phyloP scores from a whole-genome alignment of 2,113 vertebrate species.

The Galemys pyrenaicus region DNA sequence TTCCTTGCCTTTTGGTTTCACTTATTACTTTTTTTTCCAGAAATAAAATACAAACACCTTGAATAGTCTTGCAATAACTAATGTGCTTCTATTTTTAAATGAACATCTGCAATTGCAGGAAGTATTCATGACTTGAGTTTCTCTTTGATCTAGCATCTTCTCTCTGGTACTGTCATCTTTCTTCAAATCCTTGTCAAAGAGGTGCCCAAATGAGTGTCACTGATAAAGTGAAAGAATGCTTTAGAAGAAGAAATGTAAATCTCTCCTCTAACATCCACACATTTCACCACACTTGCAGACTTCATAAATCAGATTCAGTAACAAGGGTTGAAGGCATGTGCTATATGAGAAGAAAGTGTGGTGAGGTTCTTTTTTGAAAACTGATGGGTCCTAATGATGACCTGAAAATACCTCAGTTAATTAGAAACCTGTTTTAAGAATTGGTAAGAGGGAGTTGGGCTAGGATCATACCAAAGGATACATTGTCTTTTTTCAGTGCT shows the following conservation, averaged over 20 bases:
- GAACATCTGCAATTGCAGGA: conserved; percentile 47
- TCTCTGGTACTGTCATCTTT: conserved; percentile 21
- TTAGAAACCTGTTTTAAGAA: conserved; percentile 34
- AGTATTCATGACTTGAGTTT: conserved; percentile 35
- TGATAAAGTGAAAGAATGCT: conserved; percentile 28
- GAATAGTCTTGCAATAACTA: conserved; percentile 54
- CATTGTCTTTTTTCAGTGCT: background rate
- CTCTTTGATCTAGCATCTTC: background rate
- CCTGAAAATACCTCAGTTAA: background rate
- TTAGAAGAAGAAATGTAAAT: conserved; percentile 13
- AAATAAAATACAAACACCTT: conserved; percentile 66
- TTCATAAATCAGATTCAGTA: background rate
- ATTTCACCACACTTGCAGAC: background rate
- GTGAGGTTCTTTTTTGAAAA: background rate
- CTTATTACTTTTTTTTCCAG: background rate
- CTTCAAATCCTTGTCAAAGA: background rate
- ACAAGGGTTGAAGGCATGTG: background rate
- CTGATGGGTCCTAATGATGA: background rate
- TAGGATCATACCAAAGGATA: background rate
- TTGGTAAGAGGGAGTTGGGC: background rate
- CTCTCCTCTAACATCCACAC: background rate
- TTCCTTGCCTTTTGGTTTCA: background rate
- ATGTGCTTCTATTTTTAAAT: conserved; percentile 71
- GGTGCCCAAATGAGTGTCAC: conserved; percentile 40
- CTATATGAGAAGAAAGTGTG: background rate